Conservation (phyloP, 2,888 invertebrate genomes). For the Philereme vetulata region DNA sequence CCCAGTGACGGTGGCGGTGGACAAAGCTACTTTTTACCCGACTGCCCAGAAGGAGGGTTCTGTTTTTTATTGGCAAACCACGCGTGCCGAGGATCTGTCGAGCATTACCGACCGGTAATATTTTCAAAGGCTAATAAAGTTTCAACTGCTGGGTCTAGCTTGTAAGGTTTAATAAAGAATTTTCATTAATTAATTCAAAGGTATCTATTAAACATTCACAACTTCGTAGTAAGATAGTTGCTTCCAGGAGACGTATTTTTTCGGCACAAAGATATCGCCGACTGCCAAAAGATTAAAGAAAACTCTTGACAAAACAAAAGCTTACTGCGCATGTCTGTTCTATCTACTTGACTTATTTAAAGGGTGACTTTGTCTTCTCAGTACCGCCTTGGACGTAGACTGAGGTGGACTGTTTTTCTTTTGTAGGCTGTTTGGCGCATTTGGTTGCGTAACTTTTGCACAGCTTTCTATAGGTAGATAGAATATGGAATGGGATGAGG, state of each 20-base stretch:
- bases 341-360: not conserved
- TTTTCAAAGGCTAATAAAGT: too few relatives aligned
- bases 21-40: too few relatives aligned
- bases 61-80: too few relatives aligned
- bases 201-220: too few relatives aligned
- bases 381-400: slow-evolving; percentile 2
- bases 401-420: not conserved
- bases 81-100: too few relatives aligned
- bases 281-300: slow-evolving; percentile 4
- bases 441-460: slow-evolving; percentile 20
- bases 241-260: not conserved
- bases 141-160: too few relatives aligned
- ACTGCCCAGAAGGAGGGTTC: too few relatives aligned
- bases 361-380: slow-evolving; percentile 13
- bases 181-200: too few relatives aligned
- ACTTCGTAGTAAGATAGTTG: slow-evolving; percentile 3
- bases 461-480: not conserved
- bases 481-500: too few relatives aligned
- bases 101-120: too few relatives aligned
- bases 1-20: too few relatives aligned
- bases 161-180: too few relatives aligned
- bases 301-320: not conserved
- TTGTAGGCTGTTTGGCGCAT: slow-evolving; percentile 8
- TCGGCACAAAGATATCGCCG: slow-evolving; percentile 2
- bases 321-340: slow-evolving; percentile 14